Conservation (phyloP, 2,797 vertebrate species). For the Enteromius radiatus region DNA sequence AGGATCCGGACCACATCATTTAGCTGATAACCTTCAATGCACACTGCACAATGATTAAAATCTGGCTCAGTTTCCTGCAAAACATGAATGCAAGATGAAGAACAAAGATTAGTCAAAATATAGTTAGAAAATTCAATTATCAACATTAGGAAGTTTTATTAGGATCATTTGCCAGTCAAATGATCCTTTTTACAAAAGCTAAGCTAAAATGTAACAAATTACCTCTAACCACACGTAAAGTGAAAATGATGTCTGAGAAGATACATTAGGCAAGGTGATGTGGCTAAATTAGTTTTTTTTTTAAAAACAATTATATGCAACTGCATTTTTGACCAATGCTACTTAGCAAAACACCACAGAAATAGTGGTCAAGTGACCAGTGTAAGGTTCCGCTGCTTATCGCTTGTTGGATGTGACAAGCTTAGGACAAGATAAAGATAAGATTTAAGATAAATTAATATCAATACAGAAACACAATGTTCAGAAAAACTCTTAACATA, state of each 20-base stretch:
- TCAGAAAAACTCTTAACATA: neutral
- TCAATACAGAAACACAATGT: neutral
- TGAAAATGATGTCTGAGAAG: neutral
- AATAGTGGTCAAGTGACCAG: neutral
- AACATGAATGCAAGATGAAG: constrained; percentile 2
- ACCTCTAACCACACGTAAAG: neutral
- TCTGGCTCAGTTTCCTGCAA: constrained; percentile 95
- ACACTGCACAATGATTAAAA: constrained; percentile 97
- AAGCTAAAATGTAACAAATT: neutral
- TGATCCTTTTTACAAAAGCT: neutral
- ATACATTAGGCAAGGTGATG: neutral
- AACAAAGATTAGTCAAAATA: neutral
- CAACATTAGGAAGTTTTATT: neutral
- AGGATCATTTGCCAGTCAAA: neutral
- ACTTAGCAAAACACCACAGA: neutral
- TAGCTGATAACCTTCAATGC: constrained; percentile 96
- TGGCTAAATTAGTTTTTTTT: neutral
- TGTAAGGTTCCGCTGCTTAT: neutral
- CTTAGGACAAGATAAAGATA: neutral
- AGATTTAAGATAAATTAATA: neutral
- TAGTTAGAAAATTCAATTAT: neutral
- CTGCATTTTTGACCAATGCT: neutral
- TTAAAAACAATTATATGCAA: neutral
- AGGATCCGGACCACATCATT: constrained; percentile 95
- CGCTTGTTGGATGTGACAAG: neutral